These are phyloP conservation scores for Muscicapa comitata DNA, from an alignment of 2,797 vertebrate species.

Conservation along the genomic window DNA sequence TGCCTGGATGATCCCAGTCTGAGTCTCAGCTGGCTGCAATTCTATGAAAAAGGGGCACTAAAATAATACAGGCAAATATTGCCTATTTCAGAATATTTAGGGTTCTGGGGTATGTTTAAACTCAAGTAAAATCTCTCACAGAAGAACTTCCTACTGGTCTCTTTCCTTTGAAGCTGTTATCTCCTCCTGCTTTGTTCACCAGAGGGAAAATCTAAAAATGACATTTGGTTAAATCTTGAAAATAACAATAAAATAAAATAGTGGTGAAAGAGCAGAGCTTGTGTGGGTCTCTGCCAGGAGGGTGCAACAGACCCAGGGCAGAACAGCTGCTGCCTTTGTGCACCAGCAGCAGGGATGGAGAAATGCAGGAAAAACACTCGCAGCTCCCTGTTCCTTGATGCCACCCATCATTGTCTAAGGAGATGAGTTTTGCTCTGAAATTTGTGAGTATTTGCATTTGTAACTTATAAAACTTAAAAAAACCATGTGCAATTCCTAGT, in stretches of 20 bases:
- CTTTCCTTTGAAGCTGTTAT: neutral
- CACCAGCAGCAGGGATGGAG: neutral
- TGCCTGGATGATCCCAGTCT: neutral
- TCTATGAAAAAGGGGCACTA: neutral
- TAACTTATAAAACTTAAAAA: neutral
- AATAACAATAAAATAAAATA: neutral
- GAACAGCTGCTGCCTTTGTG: neutral
- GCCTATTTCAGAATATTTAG: neutral
- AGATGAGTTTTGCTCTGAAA: neutral
- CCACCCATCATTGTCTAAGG: accelerated
- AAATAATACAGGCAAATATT: no score
- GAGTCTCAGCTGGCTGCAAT: neutral
- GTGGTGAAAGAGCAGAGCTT: neutral
- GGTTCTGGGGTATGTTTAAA: neutral
- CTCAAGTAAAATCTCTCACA: neutral
- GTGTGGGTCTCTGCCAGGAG: neutral
- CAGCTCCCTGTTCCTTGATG: neutral
- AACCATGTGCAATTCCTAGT: neutral
- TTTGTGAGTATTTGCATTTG: neutral
- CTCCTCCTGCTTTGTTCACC: neutral
- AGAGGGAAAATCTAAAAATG: neutral
- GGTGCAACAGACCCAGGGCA: neutral
- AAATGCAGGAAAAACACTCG: accelerated
- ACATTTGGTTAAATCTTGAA: neutral
- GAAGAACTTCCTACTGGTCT: neutral